Conservation (phyloP, 2,113 vertebrate species). For the Pterophyllum scalare region DNA sequence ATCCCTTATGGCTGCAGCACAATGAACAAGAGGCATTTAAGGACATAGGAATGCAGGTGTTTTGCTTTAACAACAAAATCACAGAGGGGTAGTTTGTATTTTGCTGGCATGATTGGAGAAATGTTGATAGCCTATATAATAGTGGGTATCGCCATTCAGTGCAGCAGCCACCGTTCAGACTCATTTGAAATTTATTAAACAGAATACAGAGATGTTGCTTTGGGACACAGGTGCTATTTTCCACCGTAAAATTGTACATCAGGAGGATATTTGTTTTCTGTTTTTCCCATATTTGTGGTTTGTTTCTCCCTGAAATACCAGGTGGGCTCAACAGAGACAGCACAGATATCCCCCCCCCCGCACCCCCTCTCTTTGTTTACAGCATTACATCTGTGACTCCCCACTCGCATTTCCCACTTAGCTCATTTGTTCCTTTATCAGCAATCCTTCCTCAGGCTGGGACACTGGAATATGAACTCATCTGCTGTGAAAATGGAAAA, state of each 20-base stretch:
- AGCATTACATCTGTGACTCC: background rate
- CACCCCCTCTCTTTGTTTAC: slow-evolving; percentile 1
- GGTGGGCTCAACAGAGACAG: background rate
- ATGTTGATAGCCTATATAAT: slow-evolving; percentile 10
- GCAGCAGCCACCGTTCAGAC: slow-evolving; percentile 9
- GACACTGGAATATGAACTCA: slow-evolving; percentile 15
- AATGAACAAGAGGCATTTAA: background rate
- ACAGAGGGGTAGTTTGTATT: background rate
- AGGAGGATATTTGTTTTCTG: slow-evolving; percentile 11
- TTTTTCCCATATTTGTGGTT: background rate
- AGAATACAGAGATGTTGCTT: background rate
- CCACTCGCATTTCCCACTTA: background rate
- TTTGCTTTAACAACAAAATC: background rate
- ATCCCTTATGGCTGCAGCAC: background rate
- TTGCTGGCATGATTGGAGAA: background rate
- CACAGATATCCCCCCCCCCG: background rate
- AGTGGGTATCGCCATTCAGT: background rate
- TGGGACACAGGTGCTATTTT: slow-evolving; percentile 22
- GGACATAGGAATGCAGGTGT: slow-evolving; percentile 4
- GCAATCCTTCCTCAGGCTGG: slow-evolving; percentile 16
- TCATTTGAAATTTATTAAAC: slow-evolving; percentile 15
- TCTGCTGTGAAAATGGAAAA: slow-evolving; percentile 16
- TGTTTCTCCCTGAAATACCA: background rate
- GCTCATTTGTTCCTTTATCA: slow-evolving; percentile 37
- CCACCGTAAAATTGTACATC: background rate